phyloP scores from a whole-genome alignment of 2,888 invertebrate genomes.

The Augiades crinisus region DNA sequence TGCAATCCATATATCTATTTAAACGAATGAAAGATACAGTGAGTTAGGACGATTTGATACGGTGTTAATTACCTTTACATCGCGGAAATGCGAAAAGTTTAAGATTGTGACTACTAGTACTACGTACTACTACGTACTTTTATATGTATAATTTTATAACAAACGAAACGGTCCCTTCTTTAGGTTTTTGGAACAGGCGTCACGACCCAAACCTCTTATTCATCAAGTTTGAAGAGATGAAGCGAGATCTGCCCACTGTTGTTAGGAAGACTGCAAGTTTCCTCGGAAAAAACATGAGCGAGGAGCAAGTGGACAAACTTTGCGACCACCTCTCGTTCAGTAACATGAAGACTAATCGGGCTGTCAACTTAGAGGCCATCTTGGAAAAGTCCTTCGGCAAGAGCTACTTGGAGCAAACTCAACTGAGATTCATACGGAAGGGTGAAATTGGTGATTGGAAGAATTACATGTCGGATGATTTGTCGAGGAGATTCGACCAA shows the following conservation, averaged over 20 bases:
- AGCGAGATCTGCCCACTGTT: conserved; percentile 84
- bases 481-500: conserved; percentile 86
- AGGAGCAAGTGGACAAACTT: conserved; percentile 85
- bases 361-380: conserved; percentile 87
- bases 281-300: conserved; percentile 83
- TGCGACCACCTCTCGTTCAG: conserved; percentile 89
- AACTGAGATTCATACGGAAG: conserved; percentile 86
- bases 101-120: too few species aligned
- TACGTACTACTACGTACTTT: too few species aligned
- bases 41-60: too few species aligned
- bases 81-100: too few species aligned
- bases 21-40: too few species aligned
- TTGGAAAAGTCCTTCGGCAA: conserved; percentile 77
- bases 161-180: neutral
- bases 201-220: conserved; percentile 88
- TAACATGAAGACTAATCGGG: conserved; percentile 90
- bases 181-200: conserved; percentile 86
- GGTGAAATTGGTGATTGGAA: conserved; percentile 91
- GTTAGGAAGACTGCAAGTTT: conserved; percentile 87
- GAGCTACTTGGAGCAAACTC: conserved; percentile 69
- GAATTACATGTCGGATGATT: conserved; percentile 87
- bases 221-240: conserved; percentile 92
- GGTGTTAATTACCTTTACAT: too few species aligned
- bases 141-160: too few species aligned
- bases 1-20: too few species aligned